These are phyloP conservation scores for Frieseomelitta varia DNA, from an alignment of 1,140 invertebrate species.

Conservation along the genomic window DNA sequence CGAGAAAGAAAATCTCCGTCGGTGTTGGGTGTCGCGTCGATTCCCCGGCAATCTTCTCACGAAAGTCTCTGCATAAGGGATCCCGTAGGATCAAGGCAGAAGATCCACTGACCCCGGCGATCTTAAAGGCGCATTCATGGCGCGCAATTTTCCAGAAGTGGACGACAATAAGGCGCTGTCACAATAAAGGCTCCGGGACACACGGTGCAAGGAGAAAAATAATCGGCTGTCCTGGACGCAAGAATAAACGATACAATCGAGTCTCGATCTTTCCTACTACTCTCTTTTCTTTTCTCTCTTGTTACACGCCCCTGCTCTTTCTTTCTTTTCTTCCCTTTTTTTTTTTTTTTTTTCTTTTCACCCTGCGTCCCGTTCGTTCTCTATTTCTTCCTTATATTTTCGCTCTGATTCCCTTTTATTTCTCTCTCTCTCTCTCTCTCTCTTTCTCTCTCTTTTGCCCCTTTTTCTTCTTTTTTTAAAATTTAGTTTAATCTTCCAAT, in stretches of 20 bases:
- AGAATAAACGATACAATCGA: slow-evolving; percentile 76
- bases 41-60: slow-evolving; percentile 43
- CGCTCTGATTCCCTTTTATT: not conserved
- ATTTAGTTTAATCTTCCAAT: not conserved
- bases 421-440: not conserved
- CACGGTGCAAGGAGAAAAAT: slow-evolving; percentile 59
- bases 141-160: slow-evolving; percentile 78
- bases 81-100: slow-evolving; percentile 39
- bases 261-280: slow-evolving; percentile 43
- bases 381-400: not conserved
- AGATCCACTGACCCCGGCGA: slow-evolving; percentile 52
- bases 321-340: not conserved
- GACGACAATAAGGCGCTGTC: slow-evolving; percentile 75
- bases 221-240: slow-evolving; percentile 65
- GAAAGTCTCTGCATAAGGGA: slow-evolving; percentile 27
- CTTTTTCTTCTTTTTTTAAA: not conserved
- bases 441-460: not conserved
- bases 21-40: slow-evolving; percentile 42
- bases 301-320: slow-evolving; percentile 1
- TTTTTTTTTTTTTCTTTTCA: not conserved
- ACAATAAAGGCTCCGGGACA: slow-evolving; percentile 71
- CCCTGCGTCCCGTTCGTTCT: not conserved
- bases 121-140: slow-evolving; percentile 69
- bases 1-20: slow-evolving; percentile 32
- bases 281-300: not conserved